Conservation (phyloP, 2,797 vertebrate genomes). For the Telmatherina bonti region DNA sequence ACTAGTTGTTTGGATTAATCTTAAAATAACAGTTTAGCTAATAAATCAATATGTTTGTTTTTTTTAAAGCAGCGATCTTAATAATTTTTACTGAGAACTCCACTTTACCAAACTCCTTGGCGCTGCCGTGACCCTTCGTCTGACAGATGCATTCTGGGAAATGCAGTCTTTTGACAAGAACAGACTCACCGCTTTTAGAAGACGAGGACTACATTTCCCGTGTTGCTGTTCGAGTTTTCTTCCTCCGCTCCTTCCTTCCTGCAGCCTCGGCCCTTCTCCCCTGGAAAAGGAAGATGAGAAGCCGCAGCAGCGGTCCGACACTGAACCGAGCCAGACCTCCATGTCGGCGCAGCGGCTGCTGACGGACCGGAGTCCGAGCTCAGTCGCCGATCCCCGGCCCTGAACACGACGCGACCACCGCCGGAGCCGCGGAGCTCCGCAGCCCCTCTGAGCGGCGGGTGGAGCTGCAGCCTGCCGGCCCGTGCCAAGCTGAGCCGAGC, state of each 20-base stretch:
- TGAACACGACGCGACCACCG: conserved; percentile 61
- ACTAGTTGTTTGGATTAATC: too few relatives aligned
- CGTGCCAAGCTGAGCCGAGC: conserved; percentile 15
- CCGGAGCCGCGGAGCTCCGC: conserved; percentile 46
- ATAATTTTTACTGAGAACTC: conserved; percentile 1
- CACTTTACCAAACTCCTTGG: conserved; percentile 52
- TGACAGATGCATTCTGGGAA: conserved; percentile 63
- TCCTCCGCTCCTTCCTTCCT: conserved; percentile 70
- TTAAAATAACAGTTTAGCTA: too few relatives aligned
- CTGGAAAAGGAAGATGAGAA: conserved; percentile 77
- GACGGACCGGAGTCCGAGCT: conserved; percentile 53
- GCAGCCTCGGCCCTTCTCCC: conserved; percentile 75
- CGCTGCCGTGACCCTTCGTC: conserved; percentile 34
- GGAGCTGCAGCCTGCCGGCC: conserved; percentile 60
- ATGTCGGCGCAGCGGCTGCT: conserved; percentile 57
- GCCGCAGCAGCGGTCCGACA: conserved; percentile 36
- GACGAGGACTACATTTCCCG: conserved; percentile 67
- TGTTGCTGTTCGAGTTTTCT: conserved; percentile 53
- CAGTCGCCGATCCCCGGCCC: conserved; percentile 56
- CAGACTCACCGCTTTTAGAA: too few relatives aligned
- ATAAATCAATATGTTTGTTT: too few relatives aligned
- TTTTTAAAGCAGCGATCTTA: not conserved
- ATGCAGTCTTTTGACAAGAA: conserved; percentile 38
- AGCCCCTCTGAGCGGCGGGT: conserved; percentile 66
- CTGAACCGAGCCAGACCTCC: conserved; percentile 48